These are phyloP conservation scores for Diceros bicornis DNA, from an alignment of 2,797 vertebrate species.

Conservation along the genomic window DNA sequence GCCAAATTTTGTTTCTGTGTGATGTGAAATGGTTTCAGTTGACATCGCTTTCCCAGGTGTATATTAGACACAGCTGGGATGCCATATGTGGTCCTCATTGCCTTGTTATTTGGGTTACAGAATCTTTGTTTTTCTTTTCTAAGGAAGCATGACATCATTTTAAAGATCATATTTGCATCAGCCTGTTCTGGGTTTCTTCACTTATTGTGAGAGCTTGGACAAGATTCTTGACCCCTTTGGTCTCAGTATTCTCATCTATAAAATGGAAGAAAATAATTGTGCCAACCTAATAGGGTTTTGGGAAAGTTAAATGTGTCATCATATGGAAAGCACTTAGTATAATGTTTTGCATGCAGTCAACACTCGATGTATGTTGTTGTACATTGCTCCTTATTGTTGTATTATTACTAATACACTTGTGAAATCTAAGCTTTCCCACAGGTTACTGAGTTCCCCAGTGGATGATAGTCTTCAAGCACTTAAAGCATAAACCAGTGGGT, in stretches of 20 bases:
- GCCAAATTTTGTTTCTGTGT: constrained; percentile 70
- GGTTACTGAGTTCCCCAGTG: background rate
- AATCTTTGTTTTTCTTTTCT: constrained; percentile 9
- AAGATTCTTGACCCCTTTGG: background rate
- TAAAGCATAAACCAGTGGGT: background rate
- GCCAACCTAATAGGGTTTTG: background rate
- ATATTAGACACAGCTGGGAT: constrained; percentile 77
- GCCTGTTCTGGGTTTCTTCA: background rate
- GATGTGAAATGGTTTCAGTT: constrained; percentile 65
- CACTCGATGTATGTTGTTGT: background rate
- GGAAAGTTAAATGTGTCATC: background rate
- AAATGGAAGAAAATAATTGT: background rate
- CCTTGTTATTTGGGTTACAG: constrained; percentile 57
- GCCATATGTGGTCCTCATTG: constrained; percentile 76
- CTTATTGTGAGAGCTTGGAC: background rate
- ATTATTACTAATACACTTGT: background rate
- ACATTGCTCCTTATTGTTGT: background rate
- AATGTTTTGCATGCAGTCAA: background rate
- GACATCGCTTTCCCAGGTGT: constrained; percentile 74
- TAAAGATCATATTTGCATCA: background rate
- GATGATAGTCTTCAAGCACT: background rate
- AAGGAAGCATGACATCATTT: background rate
- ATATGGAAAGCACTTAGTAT: background rate
- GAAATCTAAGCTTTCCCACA: background rate
- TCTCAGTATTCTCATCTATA: background rate